Conservation (phyloP, 2,888 invertebrate species). For the Dasypolia templi region DNA sequence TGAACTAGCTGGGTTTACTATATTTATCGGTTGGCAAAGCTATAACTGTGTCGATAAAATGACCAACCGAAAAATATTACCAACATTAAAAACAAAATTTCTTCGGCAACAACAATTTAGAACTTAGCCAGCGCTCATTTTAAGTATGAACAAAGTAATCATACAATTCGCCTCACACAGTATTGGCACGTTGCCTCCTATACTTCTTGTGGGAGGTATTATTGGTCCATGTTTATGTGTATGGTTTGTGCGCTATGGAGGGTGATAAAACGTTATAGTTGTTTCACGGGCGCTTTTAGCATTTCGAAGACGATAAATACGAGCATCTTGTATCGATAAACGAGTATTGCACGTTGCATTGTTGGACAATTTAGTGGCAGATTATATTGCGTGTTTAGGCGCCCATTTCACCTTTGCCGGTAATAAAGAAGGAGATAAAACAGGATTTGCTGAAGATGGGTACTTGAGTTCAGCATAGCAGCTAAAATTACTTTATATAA, state of each 20-base stretch:
- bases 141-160: slow-evolving; percentile 50
- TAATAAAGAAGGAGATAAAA: slow-evolving; percentile 52
- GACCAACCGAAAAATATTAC: neutral
- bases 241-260: slow-evolving; percentile 80
- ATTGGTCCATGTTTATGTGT: slow-evolving; percentile 79
- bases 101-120: slow-evolving; percentile 16
- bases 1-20: neutral
- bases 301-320: slow-evolving; percentile 83
- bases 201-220: slow-evolving; percentile 80
- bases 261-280: slow-evolving; percentile 87
- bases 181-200: slow-evolving; percentile 82
- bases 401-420: slow-evolving; percentile 36
- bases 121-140: slow-evolving; percentile 31
- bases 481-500: slow-evolving; percentile 13
- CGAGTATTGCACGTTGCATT: slow-evolving; percentile 73
- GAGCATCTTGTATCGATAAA: slow-evolving; percentile 80
- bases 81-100: neutral
- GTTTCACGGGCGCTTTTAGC: slow-evolving; percentile 78
- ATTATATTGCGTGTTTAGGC: slow-evolving; percentile 54
- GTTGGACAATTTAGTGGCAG: slow-evolving; percentile 63
- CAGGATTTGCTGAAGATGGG: slow-evolving; percentile 37
- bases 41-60: neutral
- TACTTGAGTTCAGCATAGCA: slow-evolving; percentile 18
- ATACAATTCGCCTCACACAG: slow-evolving; percentile 44
- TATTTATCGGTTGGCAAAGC: neutral